Evolutionary conservation across 2,888 invertebrate genomes (phyloP), one percentile per base, ranked within the genome.

Genomic region (Eueremaeus valkanovi): DNA sequence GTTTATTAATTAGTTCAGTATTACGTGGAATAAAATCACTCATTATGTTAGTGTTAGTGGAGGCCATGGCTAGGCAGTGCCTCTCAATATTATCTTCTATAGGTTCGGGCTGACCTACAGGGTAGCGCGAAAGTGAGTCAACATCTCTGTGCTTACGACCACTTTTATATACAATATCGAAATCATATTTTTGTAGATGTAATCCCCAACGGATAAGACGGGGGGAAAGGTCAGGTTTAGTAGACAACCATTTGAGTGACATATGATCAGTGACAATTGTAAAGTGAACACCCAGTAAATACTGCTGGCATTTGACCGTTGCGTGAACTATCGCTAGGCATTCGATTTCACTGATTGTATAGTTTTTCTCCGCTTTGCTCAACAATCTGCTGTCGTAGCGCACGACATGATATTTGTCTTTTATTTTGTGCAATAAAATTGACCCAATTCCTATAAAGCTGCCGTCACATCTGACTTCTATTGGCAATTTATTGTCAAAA

Each of bases 221-320:
- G 45, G 18, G 40, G 36, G 36, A 24, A 3, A 49, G 36, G 31
- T 58, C 21, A 29, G 72, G n/a, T 33, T 45, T 76, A 2, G 21
- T 33, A 3, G 24, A 29, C 29, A 76, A 8, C 76, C 73, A 73
- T 27, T 42, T 51, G 6, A 76, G 36, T 42, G 73, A 66, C 8
- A 33, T 9, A 42, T 49, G 63, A 49, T 76, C 76, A 1, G 76
- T 76, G 13, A 61, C 31, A n/a, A n/a, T n/a, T n/a, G n/a, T n/a
- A n/a, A n/a, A n/a, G n/a, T n/a, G n/a, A n/a, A n/a, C n/a, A n/a
- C n/a, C n/a, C n/a, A n/a, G n/a, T n/a, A n/a, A n/a, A n/a, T n/a
- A n/a, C n/a, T n/a, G n/a, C n/a, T n/a, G n/a, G 18, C 49, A 51
- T 27, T 70, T 68, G 0, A 29, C 8, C 6, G 68, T 40, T 40